phyloP scores from a whole-genome alignment of 2,797 vertebrate species.

The Poecile montanus region DNA sequence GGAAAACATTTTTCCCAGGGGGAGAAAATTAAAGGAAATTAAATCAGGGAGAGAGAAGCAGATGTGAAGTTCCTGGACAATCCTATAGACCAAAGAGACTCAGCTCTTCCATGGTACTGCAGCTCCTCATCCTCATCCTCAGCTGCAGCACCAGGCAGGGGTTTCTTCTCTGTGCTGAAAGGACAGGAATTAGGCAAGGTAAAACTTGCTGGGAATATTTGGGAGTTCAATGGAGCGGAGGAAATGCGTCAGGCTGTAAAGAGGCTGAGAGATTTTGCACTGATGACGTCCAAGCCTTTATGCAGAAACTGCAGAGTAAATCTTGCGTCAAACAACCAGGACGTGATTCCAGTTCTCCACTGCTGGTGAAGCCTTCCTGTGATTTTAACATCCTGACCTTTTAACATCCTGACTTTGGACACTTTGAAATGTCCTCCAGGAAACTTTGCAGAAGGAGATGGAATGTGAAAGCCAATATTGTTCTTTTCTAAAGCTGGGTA shows the following conservation, averaged over 20 bases:
- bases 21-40: background rate
- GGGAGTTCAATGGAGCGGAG: background rate
- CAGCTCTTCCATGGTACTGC: background rate
- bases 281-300: background rate
- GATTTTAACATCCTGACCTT: background rate
- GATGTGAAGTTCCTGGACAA: background rate
- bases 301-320: background rate
- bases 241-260: fast-evolving
- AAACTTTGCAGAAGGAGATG: background rate
- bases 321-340: background rate
- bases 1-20: background rate
- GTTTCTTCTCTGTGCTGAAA: background rate
- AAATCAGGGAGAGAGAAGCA: background rate
- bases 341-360: background rate
- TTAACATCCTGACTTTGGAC: background rate
- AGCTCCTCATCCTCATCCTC: background rate
- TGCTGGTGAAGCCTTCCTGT: background rate
- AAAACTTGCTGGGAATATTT: background rate
- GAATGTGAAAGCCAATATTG: background rate
- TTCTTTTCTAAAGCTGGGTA: background rate
- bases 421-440: background rate
- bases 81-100: background rate
- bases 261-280: background rate
- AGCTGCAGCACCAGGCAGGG: background rate
- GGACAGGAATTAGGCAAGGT: background rate